A percentile compares a stretch with the other conserved stretches of the same genome.
These are phyloP conservation scores for Hesperia comma DNA, from an alignment of 2,888 invertebrate genomes.

Conservation along the genomic window DNA sequence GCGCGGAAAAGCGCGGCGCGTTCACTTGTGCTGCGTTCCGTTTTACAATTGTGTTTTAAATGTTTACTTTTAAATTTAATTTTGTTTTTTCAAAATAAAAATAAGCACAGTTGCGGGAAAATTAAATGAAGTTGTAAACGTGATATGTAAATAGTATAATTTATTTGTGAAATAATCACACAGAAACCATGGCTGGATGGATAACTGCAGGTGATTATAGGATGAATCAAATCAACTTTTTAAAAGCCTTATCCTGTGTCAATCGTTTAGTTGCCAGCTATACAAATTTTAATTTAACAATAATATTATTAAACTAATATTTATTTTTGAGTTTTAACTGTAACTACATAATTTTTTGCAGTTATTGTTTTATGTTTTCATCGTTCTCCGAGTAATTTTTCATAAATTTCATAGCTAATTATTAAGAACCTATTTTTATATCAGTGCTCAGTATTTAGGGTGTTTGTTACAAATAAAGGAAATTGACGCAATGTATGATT, in stretches of 20 bases:
- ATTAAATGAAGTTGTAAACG: slow-evolving; percentile 7
- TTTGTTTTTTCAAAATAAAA: background rate
- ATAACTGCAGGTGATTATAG: slow-evolving; percentile 30
- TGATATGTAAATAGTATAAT: slow-evolving; percentile 16
- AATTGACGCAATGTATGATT: too few species aligned
- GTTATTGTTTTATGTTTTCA: too few species aligned
- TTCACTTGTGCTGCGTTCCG: slow-evolving; percentile 45
- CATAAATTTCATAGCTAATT: too few species aligned
- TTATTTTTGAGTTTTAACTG: too few species aligned
- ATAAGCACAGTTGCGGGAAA: slow-evolving; percentile 1
- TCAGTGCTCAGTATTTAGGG: too few species aligned
- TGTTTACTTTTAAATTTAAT: slow-evolving; percentile 8
- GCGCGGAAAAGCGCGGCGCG: slow-evolving; percentile 66
- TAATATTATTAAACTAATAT: background rate
- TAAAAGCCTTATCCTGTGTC: background rate
- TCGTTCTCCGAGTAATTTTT: too few species aligned
- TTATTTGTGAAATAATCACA: slow-evolving; percentile 23
- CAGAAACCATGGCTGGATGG: slow-evolving; percentile 30
- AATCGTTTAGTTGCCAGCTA: slow-evolving; percentile 2
- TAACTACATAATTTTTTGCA: too few species aligned
- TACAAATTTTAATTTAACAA: background rate
- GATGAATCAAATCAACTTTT: slow-evolving; percentile 18
- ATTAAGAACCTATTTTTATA: too few species aligned
- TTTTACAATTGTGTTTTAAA: slow-evolving; percentile 14
- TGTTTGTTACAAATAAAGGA: too few species aligned